phyloP scores from a whole-genome alignment of 2,888 invertebrate species.

The Eilema sororculum region DNA sequence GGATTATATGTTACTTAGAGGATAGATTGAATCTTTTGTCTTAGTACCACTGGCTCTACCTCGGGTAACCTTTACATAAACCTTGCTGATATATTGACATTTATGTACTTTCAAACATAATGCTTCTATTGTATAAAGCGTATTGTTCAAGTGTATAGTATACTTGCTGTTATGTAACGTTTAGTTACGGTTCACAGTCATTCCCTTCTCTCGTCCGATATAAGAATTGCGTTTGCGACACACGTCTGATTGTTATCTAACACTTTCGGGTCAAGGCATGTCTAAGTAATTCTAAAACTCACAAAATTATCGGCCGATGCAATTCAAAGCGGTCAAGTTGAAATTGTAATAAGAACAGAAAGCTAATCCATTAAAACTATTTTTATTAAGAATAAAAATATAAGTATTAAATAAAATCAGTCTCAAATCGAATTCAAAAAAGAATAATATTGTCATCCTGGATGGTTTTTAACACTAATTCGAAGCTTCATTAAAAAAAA shows the following conservation, averaged over 20 bases:
- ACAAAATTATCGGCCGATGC: neutral
- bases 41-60: neutral
- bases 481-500: too few species aligned
- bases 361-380: too few species aligned
- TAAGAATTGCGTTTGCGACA: constrained; percentile 24
- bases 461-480: too few species aligned
- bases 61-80: neutral
- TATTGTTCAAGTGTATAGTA: neutral
- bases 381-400: too few species aligned
- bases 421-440: too few species aligned
- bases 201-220: constrained; percentile 24
- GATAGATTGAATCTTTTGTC: neutral
- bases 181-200: constrained; percentile 21
- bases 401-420: too few species aligned
- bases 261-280: constrained; percentile 27
- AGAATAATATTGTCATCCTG: too few species aligned
- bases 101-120: constrained; percentile 2
- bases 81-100: neutral
- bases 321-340: neutral
- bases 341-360: neutral
- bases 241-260: constrained; percentile 25
- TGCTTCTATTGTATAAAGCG: neutral
- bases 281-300: constrained; percentile 17
- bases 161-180: constrained; percentile 11
- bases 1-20: too few species aligned